Percentiles rank a stretch among this genome's conserved stretches.
Conservation (phyloP, 2,113 vertebrate species). For the Forbesichthys agassizii region DNA sequence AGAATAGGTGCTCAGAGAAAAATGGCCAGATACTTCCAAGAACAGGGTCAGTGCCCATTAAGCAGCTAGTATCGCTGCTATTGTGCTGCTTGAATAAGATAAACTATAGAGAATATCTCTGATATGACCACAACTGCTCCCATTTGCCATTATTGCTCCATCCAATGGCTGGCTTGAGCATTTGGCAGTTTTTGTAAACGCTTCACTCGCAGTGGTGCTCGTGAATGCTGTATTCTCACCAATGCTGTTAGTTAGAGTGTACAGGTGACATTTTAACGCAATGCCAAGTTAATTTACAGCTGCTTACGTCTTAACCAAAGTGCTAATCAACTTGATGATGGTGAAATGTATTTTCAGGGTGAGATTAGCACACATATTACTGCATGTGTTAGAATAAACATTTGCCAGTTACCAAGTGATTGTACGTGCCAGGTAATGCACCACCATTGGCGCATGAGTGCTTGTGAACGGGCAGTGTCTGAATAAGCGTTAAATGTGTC, state of each 20-base stretch:
- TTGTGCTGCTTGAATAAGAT: slow-evolving; percentile 3
- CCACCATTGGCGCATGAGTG: not conserved
- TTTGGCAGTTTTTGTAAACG: slow-evolving; percentile 8
- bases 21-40: not conserved
- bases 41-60: slow-evolving; percentile 2
- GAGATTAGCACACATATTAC: slow-evolving; percentile 34
- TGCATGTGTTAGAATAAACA: slow-evolving; percentile 21
- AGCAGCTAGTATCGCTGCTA: not conserved
- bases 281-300: slow-evolving; percentile 39
- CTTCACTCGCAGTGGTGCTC: not conserved
- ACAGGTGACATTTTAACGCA: slow-evolving; percentile 15
- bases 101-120: not conserved
- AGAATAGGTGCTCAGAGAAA: not conserved
- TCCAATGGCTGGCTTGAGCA: not conserved
- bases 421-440: not conserved
- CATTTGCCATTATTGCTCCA: not conserved
- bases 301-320: slow-evolving; percentile 16
- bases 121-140: slow-evolving; percentile 1
- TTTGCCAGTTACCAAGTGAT: too few species aligned
- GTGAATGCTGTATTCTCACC: slow-evolving; percentile 9
- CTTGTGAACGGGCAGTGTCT: slow-evolving; percentile 12
- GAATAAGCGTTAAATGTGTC: slow-evolving; percentile 32
- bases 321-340: slow-evolving; percentile 53
- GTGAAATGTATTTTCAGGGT: slow-evolving; percentile 26
- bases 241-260: slow-evolving; percentile 10